A percentile compares a stretch with the other conserved stretches of the same genome.
These are phyloP conservation scores for Pungitius pungitius DNA, from an alignment of 2,113 vertebrate species.

Conservation along the genomic window DNA sequence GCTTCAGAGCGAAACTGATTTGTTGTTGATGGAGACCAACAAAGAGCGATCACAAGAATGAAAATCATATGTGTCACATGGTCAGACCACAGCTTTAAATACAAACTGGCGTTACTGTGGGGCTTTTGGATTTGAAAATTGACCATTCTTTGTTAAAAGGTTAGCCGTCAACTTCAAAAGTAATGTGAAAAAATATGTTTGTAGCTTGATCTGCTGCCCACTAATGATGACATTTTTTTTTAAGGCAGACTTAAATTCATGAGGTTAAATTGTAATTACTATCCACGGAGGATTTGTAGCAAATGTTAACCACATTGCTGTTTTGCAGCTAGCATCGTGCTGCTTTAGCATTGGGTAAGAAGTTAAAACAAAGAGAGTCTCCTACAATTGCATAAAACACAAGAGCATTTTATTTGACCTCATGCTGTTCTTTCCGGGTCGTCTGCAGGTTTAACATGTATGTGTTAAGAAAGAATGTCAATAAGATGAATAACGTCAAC, in stretches of 20 bases:
- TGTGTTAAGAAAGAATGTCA: background rate
- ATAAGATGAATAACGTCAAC: background rate
- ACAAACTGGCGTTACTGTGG: background rate
- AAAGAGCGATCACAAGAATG: background rate
- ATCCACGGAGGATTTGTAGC: background rate
- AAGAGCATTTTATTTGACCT: background rate
- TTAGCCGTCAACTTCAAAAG: background rate
- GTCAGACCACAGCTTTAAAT: background rate
- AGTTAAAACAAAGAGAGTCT: background rate
- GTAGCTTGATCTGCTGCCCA: background rate
- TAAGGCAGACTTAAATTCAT: background rate
- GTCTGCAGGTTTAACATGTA: background rate
- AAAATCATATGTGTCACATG: background rate
- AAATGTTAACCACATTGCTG: background rate
- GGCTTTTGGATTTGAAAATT: background rate
- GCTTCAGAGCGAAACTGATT: background rate
- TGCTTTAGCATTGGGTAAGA: background rate
- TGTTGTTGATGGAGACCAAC: background rate
- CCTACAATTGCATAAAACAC: background rate
- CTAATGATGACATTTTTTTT: no score
- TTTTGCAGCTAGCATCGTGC: background rate
- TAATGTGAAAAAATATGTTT: background rate
- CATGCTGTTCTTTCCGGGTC: slow-evolving; percentile 3
- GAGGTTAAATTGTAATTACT: background rate
- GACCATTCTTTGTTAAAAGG: background rate